Evolutionary conservation across 2,113 vertebrate genomes (phyloP).

Genomic region (Clarias gariepinus): DNA sequence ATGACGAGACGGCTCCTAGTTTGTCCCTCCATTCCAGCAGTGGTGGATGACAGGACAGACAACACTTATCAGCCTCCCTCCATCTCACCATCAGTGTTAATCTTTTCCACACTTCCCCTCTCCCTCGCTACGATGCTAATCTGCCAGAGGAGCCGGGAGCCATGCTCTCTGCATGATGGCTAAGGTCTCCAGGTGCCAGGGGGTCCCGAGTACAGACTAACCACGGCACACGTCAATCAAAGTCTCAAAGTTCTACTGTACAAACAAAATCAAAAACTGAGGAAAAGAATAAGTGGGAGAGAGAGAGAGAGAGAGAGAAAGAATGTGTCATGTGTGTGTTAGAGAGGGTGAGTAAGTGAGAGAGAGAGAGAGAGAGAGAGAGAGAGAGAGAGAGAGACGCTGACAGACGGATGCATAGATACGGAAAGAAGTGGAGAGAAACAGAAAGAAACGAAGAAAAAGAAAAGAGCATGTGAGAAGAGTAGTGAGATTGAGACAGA

Average conservation of each 20-base stretch:
- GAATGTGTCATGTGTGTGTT: no score
- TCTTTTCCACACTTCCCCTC: constrained; percentile 47
- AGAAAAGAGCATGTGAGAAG: background rate
- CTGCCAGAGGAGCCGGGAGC: constrained; percentile 28
- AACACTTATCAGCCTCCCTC: constrained; percentile 43
- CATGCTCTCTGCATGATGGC: constrained; percentile 31
- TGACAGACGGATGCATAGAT: background rate
- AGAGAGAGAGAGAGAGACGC: background rate
- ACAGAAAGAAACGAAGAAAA: background rate
- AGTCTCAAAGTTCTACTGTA: constrained; percentile 10
- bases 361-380: background rate
- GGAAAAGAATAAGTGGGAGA: background rate
- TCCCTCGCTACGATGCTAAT: constrained; percentile 36
- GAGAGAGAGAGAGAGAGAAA: background rate
- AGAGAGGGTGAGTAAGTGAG: background rate
- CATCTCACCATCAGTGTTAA: constrained; percentile 44
- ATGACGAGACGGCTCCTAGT: constrained; percentile 30
- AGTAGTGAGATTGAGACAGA: background rate
- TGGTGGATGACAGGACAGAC: constrained; percentile 45
- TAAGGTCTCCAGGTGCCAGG: constrained; percentile 36
- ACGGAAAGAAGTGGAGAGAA: background rate
- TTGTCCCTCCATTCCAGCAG: constrained; percentile 16
- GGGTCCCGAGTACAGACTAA: constrained; percentile 34
- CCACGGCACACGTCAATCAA: constrained; percentile 47
- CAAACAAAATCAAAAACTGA: background rate